phyloP scores from a whole-genome alignment of 2,113 vertebrate species.

The Cathartes aura region DNA sequence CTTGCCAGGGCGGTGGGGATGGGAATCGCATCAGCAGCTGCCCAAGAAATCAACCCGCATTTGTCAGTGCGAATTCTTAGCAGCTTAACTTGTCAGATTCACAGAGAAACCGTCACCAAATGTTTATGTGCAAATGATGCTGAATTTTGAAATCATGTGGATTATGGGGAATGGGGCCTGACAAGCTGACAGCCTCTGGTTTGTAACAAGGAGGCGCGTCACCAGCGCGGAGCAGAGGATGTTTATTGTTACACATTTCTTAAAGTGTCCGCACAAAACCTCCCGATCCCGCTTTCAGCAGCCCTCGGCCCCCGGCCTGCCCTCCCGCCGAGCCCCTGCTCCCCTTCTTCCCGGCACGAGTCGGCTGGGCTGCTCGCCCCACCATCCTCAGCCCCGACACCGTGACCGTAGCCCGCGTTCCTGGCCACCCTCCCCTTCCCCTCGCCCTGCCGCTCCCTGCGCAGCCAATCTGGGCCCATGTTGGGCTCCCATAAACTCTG shows the following conservation, averaged over 20 bases:
- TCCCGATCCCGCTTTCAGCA: conserved; percentile 60
- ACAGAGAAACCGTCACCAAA: conserved; percentile 82
- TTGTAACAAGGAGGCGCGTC: conserved; percentile 83
- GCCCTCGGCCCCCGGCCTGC: not conserved
- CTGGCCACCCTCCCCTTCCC: conserved; percentile 53
- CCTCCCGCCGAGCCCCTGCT: not conserved
- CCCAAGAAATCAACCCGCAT: conserved; percentile 78
- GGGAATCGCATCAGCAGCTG: conserved; percentile 78
- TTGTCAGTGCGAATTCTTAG: conserved; percentile 81
- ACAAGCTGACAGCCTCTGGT: conserved; percentile 87
- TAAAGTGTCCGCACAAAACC: conserved; percentile 75
- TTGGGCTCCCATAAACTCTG: conserved; percentile 70
- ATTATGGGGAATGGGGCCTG: conserved; percentile 85
- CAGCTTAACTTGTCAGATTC: conserved; percentile 87
- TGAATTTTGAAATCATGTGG: conserved; percentile 84
- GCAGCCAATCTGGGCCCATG: conserved; percentile 61
- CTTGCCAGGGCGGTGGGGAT: conserved; percentile 69
- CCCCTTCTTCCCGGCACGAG: not conserved
- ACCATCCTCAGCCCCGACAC: not conserved
- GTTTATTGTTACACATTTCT: conserved; percentile 83
- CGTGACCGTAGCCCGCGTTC: not conserved
- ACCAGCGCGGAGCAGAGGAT: conserved; percentile 80
- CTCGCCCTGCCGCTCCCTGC: conserved; percentile 21
- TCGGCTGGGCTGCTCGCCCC: rapidly evolving
- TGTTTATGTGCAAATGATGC: conserved; percentile 85